Evolutionary conservation across 1,140 invertebrate species (phyloP).

Genomic region (Bilobella aurantiaca): DNA sequence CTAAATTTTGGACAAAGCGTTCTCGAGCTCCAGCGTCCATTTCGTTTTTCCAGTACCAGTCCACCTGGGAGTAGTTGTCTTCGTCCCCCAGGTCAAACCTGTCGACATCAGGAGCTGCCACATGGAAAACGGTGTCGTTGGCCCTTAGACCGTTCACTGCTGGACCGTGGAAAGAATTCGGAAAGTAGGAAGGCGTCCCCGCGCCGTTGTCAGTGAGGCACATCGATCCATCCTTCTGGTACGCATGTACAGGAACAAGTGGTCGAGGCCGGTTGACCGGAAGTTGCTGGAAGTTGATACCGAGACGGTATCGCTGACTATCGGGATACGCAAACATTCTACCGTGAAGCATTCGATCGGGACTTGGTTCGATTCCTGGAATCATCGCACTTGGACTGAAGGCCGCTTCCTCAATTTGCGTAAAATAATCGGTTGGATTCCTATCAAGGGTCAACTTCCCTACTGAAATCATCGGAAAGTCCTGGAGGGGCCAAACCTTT

Average conservation of each 20-base stretch:
- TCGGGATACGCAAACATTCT: conserved; percentile 88
- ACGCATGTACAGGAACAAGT: conserved; percentile 50
- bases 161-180: conserved; percentile 85
- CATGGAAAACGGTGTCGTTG: conserved; percentile 32
- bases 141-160: conserved; percentile 45
- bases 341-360: conserved; percentile 57
- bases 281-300: conserved; percentile 81
- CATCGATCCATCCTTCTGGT: conserved; percentile 77
- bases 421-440: conserved; percentile 85
- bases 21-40: conserved; percentile 58
- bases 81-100: conserved; percentile 64
- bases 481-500: conserved; percentile 68
- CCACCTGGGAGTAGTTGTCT: conserved; percentile 79
- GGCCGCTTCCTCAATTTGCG: conserved; percentile 81
- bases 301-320: conserved; percentile 84
- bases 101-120: conserved; percentile 43
- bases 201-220: conserved; percentile 51
- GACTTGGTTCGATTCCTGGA: conserved; percentile 46
- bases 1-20: conserved; percentile 68
- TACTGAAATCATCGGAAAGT: conserved; percentile 81
- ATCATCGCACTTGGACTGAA: conserved; percentile 49
- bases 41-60: conserved; percentile 66
- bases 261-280: conserved; percentile 84
- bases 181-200: conserved; percentile 85
- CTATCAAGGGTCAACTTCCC: conserved; percentile 77